Percentiles rank a stretch among this genome's conserved stretches.
phyloP scores from a whole-genome alignment of 1,140 invertebrate genomes.

The Lysiphlebus fabarum region DNA sequence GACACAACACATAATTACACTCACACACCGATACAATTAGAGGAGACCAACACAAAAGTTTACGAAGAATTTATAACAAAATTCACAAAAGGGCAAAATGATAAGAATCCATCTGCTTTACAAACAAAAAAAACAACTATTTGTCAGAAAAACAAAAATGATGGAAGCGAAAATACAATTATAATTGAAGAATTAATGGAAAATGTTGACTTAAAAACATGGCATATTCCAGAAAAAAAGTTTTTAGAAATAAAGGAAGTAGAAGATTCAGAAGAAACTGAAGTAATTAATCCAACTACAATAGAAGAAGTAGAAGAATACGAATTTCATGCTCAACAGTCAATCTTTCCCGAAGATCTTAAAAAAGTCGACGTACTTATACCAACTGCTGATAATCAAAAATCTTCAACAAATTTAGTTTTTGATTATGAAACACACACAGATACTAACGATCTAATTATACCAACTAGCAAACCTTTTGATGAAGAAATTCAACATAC shows the following conservation, averaged over 20 bases:
- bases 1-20: constrained; percentile 50
- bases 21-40: constrained; percentile 35
- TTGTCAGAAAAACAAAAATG: constrained; percentile 34
- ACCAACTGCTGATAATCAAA: too few relatives aligned
- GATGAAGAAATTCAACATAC: too few relatives aligned
- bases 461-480: too few relatives aligned
- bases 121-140: constrained; percentile 51
- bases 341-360: constrained; percentile 15
- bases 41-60: constrained; percentile 48
- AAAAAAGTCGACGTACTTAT: constrained; percentile 19
- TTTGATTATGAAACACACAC: too few relatives aligned
- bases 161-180: constrained; percentile 36
- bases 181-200: constrained; percentile 53
- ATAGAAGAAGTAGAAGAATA: constrained; percentile 31
- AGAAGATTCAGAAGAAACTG: constrained; percentile 29
- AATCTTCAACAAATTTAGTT: too few relatives aligned
- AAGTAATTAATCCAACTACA: constrained; percentile 36
- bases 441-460: too few relatives aligned
- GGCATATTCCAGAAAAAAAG: constrained; percentile 45
- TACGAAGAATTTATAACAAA: constrained; percentile 51
- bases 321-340: constrained; percentile 8
- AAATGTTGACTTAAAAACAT: constrained; percentile 37
- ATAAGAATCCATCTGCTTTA: constrained; percentile 49
- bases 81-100: constrained; percentile 47
- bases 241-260: constrained; percentile 50